A percentile compares a stretch with the other conserved stretches of the same genome.
Evolutionary conservation across 2,113 vertebrate genomes (phyloP).

Genomic region (Tyrannus savana): DNA sequence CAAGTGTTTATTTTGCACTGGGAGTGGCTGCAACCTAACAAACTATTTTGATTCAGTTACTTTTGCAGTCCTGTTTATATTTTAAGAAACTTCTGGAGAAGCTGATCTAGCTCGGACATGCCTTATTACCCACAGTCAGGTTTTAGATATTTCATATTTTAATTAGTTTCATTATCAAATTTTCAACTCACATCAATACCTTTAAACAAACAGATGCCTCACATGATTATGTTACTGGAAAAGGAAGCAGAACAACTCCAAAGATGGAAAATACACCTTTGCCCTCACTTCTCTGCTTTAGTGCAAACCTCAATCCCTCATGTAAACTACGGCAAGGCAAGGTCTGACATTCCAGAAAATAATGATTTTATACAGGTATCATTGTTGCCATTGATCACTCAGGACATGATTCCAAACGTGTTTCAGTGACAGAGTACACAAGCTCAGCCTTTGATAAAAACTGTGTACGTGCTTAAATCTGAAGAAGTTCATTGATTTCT

Average conservation of each 20-base stretch:
- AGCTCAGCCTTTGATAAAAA: not conserved
- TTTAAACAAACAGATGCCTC: not conserved
- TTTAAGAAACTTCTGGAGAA: not conserved
- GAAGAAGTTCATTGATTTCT: too few relatives aligned
- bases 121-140: not conserved
- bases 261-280: not conserved
- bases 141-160: not conserved
- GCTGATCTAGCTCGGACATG: not conserved
- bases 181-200: not conserved
- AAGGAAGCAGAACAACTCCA: not conserved
- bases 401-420: rapidly evolving
- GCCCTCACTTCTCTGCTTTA: not conserved
- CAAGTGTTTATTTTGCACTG: not conserved
- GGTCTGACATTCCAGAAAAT: not conserved
- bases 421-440: not conserved
- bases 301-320: rapidly evolving
- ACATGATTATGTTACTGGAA: rapidly evolving
- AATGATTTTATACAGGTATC: not conserved
- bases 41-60: not conserved
- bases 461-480: rapidly evolving
- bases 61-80: not conserved
- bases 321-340: rapidly evolving
- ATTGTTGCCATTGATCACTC: not conserved
- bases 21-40: not conserved
- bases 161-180: not conserved